Conservation (phyloP, 2,797 vertebrate species). For the Oryzias sinensis region DNA sequence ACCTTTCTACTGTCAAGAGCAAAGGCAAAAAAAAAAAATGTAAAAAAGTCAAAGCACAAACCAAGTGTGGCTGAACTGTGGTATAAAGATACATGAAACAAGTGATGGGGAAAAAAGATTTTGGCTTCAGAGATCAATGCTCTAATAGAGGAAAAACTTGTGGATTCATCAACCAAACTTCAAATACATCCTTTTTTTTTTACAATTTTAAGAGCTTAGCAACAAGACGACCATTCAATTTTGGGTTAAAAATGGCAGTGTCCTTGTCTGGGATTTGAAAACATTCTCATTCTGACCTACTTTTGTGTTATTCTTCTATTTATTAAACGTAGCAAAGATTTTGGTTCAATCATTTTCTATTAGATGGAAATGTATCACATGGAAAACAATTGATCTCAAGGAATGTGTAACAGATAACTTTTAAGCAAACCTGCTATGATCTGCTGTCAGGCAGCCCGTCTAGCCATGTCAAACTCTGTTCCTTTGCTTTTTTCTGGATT, state of each 20-base stretch:
- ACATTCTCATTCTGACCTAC: too few species aligned
- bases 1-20: conserved; percentile 43
- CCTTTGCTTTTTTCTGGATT: not conserved
- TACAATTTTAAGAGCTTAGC: too few species aligned
- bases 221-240: too few species aligned
- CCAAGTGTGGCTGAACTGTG: conserved; percentile 42
- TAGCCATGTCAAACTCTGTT: conserved; percentile 54
- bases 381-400: conserved; percentile 24
- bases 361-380: not conserved
- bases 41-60: conserved; percentile 51
- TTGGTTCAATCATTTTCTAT: too few species aligned
- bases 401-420: conserved; percentile 49
- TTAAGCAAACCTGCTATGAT: conserved; percentile 48
- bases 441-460: conserved; percentile 55
- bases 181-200: too few species aligned
- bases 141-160: conserved; percentile 44
- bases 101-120: conserved; percentile 38
- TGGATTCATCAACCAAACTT: too few species aligned
- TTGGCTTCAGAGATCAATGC: conserved; percentile 44
- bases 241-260: too few species aligned
- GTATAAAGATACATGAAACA: conserved; percentile 35
- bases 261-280: too few species aligned
- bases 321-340: too few species aligned
- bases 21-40: conserved; percentile 32
- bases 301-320: too few species aligned